Evolutionary conservation across 2,113 vertebrate species (phyloP).

Genomic region (Atrichornis clamosus): DNA sequence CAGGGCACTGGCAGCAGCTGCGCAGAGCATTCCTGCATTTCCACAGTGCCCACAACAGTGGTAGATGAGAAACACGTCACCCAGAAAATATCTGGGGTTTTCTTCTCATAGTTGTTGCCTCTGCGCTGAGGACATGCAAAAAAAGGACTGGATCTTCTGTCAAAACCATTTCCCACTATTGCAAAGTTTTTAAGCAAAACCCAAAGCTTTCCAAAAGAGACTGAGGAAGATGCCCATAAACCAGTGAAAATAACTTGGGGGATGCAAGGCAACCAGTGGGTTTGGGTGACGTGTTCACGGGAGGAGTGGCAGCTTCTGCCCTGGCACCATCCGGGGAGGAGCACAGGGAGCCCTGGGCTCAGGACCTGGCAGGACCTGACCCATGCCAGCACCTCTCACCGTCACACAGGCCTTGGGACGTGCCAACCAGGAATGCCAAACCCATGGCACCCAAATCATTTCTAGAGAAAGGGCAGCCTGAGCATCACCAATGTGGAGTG

Average conservation of each 20-base stretch:
- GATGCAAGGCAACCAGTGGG: background rate
- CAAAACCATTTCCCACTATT: background rate
- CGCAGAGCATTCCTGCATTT: background rate
- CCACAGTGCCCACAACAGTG: background rate
- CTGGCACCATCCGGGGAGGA: background rate
- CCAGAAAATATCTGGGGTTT: background rate
- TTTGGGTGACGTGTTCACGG: background rate
- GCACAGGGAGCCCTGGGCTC: background rate
- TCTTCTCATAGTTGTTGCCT: background rate
- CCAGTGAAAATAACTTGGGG: background rate
- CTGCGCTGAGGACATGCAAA: background rate
- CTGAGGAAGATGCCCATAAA: background rate
- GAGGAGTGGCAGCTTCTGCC: background rate
- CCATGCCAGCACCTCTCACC: accelerated
- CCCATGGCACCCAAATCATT: background rate
- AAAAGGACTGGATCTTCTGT: background rate
- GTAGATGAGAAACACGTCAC: background rate
- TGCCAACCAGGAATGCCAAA: background rate
- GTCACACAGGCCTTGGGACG: background rate
- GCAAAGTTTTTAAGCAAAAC: background rate
- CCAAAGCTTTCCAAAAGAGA: background rate
- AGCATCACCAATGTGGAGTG: accelerated
- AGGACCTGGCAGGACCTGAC: background rate
- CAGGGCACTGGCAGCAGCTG: background rate
- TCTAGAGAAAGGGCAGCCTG: background rate